Evolutionary conservation across 2,888 invertebrate species (phyloP), one percentile per base, ranked within the genome.

Genomic region (Drosophila ezoana): DNA sequence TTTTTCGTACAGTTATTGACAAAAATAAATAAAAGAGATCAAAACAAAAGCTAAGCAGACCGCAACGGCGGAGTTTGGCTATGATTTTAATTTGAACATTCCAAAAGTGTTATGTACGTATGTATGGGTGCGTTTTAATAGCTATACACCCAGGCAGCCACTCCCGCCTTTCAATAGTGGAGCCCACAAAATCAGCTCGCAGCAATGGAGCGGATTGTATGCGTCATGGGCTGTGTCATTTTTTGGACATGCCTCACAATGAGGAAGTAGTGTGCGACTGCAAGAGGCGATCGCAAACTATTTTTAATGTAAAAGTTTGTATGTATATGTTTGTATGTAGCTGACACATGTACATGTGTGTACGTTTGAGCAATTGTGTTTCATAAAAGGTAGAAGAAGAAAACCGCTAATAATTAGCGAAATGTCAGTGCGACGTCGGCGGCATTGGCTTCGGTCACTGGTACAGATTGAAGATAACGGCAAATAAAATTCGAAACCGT

Each of bases 401-500:
- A 62, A 75, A 49, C 52, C 45, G 35, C 54, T 71, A 56, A 58
- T 71, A 71, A 76, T 61, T 58, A 37, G 65, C 58, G 47, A 74
- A 76, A 65, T 71, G 65, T 52, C 51, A 53, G 69, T 59, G 63
- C 33, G 28, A 41, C 14, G 60, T 14, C 28, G 16, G 20, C 52
- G 48, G 47, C 63, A 77, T 77, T 77, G 78, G 73, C 66, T 60
- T 63, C 74, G 69, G 73, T 72, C 69, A 81, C 60, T 71, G 59
- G 57, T 80, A 61, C 72, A 80, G 64, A 78, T 81, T 53, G 62
- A 61, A 74, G 82, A 78, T 81, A 79, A 74, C 79, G 79, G 79
- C 64, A 63, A 70, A 72, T 65, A 79, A 65, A 79, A 81, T 74
- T 79, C 52, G 75, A 74, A 81, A 79, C 82, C 82, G 81, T 79